Evolutionary conservation across 1,140 invertebrate species (phyloP).

Genomic region (Babylonia areolata): DNA sequence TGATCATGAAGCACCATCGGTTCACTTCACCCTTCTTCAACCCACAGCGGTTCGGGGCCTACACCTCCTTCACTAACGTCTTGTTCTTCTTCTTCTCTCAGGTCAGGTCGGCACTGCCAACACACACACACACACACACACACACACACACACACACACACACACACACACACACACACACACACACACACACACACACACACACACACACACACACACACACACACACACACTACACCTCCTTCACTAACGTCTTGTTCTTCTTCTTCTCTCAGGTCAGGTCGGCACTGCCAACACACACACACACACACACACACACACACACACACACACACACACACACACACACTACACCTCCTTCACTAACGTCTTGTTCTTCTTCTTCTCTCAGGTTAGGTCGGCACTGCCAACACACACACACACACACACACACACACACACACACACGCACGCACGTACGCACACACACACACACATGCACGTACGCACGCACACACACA

Average conservation of each 20-base stretch:
- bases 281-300: no score
- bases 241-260: no score
- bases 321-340: no score
- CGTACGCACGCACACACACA: no score
- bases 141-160: background rate
- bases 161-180: background rate
- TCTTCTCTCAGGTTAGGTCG: no score
- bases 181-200: background rate
- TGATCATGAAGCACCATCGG: background rate
- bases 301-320: background rate
- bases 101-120: no score
- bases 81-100: constrained; percentile 14
- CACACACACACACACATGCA: background rate
- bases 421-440: background rate
- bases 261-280: no score
- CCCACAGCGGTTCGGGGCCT: background rate
- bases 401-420: background rate
- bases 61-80: background rate
- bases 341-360: no score
- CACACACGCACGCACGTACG: no score
- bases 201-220: background rate
- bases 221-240: background rate
- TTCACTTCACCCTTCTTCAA: background rate
- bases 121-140: background rate
- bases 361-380: no score